Evolutionary conservation across 35 echinoderm and acorn worm species (phyloP).

Genomic region (Anneissia japonica): DNA sequence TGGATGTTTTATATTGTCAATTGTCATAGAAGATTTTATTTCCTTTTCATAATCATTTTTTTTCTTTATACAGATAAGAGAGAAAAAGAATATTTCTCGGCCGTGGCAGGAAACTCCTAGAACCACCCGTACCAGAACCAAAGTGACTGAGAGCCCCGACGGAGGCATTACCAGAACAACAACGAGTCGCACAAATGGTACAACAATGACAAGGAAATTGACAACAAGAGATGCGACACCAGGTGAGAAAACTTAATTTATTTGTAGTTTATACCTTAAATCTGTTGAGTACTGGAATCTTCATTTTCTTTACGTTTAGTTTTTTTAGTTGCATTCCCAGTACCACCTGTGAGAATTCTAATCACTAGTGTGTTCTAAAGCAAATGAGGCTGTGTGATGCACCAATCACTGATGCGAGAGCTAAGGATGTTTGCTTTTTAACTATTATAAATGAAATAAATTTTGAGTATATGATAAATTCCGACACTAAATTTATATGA

Average conservation of each 20-base stretch:
- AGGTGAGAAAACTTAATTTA: conserved; percentile 34
- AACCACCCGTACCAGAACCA: conserved; percentile 8
- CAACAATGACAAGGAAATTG: conserved; percentile 38
- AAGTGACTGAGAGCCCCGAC: conserved; percentile 31
- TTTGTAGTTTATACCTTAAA: neutral
- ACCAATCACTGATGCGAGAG: too few relatives aligned
- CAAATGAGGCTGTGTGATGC: too few relatives aligned
- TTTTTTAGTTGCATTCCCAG: too few relatives aligned
- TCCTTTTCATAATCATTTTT: neutral
- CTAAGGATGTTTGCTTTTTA: too few relatives aligned
- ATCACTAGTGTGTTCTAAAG: too few relatives aligned
- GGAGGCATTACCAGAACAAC: conserved; percentile 58
- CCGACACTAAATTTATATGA: too few relatives aligned
- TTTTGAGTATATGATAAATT: too few relatives aligned
- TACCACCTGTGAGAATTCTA: too few relatives aligned
- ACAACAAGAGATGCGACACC: conserved; percentile 47
- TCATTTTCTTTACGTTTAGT: too few relatives aligned
- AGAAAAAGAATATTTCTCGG: conserved; percentile 71
- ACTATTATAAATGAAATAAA: too few relatives aligned
- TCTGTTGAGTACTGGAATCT: neutral
- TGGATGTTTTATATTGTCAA: neutral
- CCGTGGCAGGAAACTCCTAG: conserved; percentile 72
- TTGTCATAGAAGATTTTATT: neutral
- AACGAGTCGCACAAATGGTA: conserved; percentile 31
- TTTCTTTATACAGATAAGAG: conserved; percentile 50